Evolutionary conservation across 2,888 invertebrate species (phyloP).

Genomic region (Polymixis flavicincta): DNA sequence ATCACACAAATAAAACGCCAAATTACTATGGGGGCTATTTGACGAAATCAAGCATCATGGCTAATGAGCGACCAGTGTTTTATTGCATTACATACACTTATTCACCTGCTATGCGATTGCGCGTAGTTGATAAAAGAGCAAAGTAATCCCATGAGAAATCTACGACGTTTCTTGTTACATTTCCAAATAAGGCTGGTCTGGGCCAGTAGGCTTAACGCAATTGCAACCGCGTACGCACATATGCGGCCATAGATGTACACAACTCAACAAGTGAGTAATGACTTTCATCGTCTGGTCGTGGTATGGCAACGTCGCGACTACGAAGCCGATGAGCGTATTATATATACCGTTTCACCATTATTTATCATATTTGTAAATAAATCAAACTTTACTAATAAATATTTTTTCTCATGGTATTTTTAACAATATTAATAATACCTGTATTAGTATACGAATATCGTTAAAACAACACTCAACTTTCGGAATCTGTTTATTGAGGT

Average conservation of each 20-base stretch:
- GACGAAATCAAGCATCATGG: constrained; percentile 54
- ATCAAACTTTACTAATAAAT: constrained; percentile 41
- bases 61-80: constrained; percentile 55
- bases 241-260: constrained; percentile 62
- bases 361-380: constrained; percentile 57
- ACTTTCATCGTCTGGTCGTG: constrained; percentile 84
- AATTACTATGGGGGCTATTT: constrained; percentile 61
- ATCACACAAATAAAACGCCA: constrained; percentile 71
- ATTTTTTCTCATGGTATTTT: constrained; percentile 26
- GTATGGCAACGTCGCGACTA: constrained; percentile 84
- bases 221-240: constrained; percentile 71
- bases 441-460: constrained; percentile 37
- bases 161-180: constrained; percentile 72
- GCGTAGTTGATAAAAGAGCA: constrained; percentile 71
- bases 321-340: constrained; percentile 76
- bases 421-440: constrained; percentile 47
- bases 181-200: constrained; percentile 80
- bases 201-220: constrained; percentile 73
- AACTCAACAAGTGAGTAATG: constrained; percentile 77
- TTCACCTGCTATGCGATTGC: constrained; percentile 67
- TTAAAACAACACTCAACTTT: constrained; percentile 59
- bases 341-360: constrained; percentile 81
- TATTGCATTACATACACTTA: constrained; percentile 63
- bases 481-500: constrained; percentile 76
- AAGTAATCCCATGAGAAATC: constrained; percentile 79